Percentiles rank a stretch among this genome's conserved stretches.
phyloP scores from a whole-genome alignment of 2,113 vertebrate genomes.

The Tichodroma muraria region DNA sequence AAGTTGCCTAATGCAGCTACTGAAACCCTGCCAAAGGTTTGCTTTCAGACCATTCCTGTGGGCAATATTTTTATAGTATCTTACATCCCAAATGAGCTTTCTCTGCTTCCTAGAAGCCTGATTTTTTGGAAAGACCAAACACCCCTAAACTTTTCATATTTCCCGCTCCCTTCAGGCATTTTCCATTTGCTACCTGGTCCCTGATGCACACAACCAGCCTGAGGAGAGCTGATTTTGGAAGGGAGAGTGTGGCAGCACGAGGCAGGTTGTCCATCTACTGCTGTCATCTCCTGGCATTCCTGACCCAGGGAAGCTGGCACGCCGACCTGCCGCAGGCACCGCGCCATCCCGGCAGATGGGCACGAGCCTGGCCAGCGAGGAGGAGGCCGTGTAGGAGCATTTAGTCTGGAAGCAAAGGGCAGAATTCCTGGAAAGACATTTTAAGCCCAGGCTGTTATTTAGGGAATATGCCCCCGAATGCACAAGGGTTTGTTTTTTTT shows the following conservation, averaged over 20 bases:
- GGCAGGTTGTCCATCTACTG: constrained; percentile 40
- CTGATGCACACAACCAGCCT: fast-evolving
- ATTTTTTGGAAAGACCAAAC: background rate
- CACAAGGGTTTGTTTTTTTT: fast-evolving
- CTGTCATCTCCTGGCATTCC: constrained; percentile 23
- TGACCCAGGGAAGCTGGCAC: constrained; percentile 46
- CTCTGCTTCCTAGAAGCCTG: background rate
- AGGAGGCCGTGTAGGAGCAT: constrained; percentile 37
- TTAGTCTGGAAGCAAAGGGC: constrained; percentile 58
- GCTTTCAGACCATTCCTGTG: constrained; percentile 31
- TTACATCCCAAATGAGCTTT: constrained; percentile 20
- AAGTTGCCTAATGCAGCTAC: constrained; percentile 50
- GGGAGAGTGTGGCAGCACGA: background rate
- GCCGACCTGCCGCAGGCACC: background rate
- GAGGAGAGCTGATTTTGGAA: constrained; percentile 5
- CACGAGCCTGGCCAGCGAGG: constrained; percentile 3
- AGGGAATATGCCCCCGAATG: background rate
- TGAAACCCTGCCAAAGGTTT: constrained; percentile 54
- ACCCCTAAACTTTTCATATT: background rate
- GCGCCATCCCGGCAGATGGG: constrained; percentile 62
- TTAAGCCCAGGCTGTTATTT: background rate
- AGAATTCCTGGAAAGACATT: constrained; percentile 36
- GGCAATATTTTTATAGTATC: constrained; percentile 27
- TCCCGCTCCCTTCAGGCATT: background rate
- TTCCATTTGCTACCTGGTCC: background rate